These are phyloP conservation scores for Phasia obesa DNA, from an alignment of 2,888 invertebrate species.

Conservation along the genomic window DNA sequence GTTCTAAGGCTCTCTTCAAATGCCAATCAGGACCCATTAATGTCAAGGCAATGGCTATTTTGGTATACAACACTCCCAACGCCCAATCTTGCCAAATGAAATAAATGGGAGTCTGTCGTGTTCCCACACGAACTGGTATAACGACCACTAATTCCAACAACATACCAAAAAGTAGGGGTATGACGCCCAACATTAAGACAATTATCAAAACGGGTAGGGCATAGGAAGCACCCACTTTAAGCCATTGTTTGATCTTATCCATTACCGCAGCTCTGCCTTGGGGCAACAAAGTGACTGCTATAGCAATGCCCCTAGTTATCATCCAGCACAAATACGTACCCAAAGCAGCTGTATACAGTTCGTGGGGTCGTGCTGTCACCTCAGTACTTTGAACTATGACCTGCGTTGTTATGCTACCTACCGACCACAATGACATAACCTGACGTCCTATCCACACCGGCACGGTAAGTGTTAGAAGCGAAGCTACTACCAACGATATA, in stretches of 20 bases:
- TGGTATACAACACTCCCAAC: constrained; percentile 97
- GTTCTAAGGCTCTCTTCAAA: constrained; percentile 94
- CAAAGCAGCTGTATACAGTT: constrained; percentile 96
- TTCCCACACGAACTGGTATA: constrained; percentile 95
- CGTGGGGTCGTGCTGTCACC: constrained; percentile 89
- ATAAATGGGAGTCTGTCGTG: constrained; percentile 94
- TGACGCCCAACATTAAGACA: constrained; percentile 91
- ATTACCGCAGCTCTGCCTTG: constrained; percentile 91
- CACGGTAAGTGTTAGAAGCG: constrained; percentile 90
- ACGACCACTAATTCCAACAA: constrained; percentile 95
- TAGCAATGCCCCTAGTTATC: constrained; percentile 90
- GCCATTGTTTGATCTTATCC: constrained; percentile 89
- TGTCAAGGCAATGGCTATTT: constrained; percentile 97
- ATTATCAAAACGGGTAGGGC: constrained; percentile 87
- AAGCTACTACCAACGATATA: constrained; percentile 91
- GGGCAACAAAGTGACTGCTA: constrained; percentile 94
- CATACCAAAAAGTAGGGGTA: constrained; percentile 95
- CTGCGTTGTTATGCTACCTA: constrained; percentile 81
- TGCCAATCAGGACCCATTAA: constrained; percentile 99
- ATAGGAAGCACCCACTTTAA: constrained; percentile 88
- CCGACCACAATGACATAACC: constrained; percentile 93
- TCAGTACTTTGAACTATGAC: constrained; percentile 75
- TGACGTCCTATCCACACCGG: constrained; percentile 95
- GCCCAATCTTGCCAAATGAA: constrained; percentile 99
- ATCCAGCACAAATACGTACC: constrained; percentile 98